Conservation (phyloP, 1,140 invertebrate species). For the Camponotus pennsylvanicus region DNA sequence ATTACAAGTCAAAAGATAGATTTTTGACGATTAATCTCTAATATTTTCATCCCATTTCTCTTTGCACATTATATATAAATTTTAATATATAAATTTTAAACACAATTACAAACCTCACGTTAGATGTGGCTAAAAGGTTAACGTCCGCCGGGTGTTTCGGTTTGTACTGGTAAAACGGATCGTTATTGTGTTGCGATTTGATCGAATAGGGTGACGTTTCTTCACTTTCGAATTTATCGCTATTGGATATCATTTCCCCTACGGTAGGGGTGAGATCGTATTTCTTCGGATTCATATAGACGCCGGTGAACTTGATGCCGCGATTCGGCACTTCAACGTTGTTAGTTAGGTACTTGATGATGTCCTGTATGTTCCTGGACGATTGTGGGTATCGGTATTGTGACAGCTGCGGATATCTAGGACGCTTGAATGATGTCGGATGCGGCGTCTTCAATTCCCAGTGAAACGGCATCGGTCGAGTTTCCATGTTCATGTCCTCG, state of each 20-base stretch:
- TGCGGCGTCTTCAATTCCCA: constrained; percentile 80
- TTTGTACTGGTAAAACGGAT: constrained; percentile 86
- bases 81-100: too few species aligned
- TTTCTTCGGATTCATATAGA: constrained; percentile 83
- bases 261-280: constrained; percentile 74
- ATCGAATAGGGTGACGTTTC: constrained; percentile 65
- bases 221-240: constrained; percentile 73
- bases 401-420: constrained; percentile 84
- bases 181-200: constrained; percentile 64
- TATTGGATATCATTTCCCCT: constrained; percentile 74
- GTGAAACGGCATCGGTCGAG: constrained; percentile 78
- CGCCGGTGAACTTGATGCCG: constrained; percentile 83
- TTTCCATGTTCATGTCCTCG: constrained; percentile 66
- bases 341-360: constrained; percentile 84
- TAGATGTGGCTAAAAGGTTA: constrained; percentile 85
- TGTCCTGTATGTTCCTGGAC: constrained; percentile 86
- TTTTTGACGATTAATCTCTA: neutral
- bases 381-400: constrained; percentile 83
- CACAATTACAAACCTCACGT: constrained; percentile 80
- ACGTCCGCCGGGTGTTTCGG: constrained; percentile 86
- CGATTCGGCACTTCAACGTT: constrained; percentile 75
- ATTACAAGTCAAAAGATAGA: too few species aligned
- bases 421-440: constrained; percentile 80
- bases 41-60: neutral
- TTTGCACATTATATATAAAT: neutral